phyloP scores from a whole-genome alignment of 2,797 vertebrate genomes.

The Melanotaenia pygmaea region DNA sequence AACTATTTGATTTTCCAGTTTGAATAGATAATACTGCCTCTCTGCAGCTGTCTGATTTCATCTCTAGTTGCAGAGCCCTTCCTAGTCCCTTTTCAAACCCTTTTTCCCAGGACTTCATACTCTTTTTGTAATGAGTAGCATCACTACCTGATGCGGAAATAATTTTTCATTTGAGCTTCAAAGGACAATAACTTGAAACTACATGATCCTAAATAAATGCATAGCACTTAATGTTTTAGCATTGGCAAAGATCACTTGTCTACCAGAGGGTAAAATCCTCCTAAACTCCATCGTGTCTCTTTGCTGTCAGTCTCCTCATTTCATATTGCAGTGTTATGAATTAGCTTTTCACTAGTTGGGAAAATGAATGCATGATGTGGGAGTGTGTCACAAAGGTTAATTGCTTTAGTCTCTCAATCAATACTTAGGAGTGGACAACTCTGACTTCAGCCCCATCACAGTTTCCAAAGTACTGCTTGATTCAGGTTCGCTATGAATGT shows the following conservation, averaged over 20 bases:
- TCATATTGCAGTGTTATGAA: background rate
- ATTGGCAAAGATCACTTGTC: too few species aligned
- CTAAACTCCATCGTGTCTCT: background rate
- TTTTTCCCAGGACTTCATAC: too few species aligned
- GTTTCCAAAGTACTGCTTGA: background rate
- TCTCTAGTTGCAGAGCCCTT: too few species aligned
- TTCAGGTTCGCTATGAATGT: background rate
- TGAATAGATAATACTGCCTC: too few species aligned
- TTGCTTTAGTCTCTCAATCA: background rate
- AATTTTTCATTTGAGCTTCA: background rate
- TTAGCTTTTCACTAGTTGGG: background rate
- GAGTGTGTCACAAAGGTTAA: background rate
- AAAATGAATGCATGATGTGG: background rate
- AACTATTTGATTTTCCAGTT: too few species aligned
- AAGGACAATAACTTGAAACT: too few species aligned
- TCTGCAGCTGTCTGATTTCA: too few species aligned
- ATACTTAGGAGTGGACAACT: background rate
- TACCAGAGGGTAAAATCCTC: background rate
- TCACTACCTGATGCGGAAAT: background rate
- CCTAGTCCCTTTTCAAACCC: too few species aligned
- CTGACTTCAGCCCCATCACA: too few species aligned
- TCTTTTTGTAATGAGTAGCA: too few species aligned
- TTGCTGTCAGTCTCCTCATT: background rate
- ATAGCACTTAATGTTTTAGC: too few species aligned
- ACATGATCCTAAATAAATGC: too few species aligned